Conservation (phyloP, 2,888 invertebrate genomes). For the Athalia rosae region DNA sequence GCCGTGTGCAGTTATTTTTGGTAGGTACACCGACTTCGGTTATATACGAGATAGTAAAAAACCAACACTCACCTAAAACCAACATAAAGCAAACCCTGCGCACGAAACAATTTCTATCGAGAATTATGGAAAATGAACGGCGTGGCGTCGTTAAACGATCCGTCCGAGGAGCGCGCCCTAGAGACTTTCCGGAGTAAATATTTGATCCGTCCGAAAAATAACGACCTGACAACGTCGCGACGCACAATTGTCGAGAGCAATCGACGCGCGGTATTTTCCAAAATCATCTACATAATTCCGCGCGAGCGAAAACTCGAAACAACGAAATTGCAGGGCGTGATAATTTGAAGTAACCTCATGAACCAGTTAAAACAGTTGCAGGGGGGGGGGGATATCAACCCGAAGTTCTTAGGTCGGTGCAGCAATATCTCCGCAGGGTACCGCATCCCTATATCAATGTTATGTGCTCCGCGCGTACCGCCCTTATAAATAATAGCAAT, state of each 20-base stretch:
- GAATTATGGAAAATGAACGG: too few relatives aligned
- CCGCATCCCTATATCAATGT: slow-evolving; percentile 71
- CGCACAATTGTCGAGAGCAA: too few relatives aligned
- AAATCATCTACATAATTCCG: neutral
- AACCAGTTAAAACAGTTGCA: slow-evolving; percentile 52
- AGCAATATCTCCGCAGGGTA: slow-evolving; percentile 63
- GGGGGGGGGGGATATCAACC: neutral
- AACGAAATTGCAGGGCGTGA: slow-evolving; percentile 61
- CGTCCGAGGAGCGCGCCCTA: too few relatives aligned
- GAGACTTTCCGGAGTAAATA: too few relatives aligned
- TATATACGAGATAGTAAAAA: slow-evolving; percentile 41
- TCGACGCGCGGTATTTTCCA: too few relatives aligned
- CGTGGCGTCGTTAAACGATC: too few relatives aligned
- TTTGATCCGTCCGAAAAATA: too few relatives aligned
- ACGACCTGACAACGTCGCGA: too few relatives aligned
- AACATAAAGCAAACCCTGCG: slow-evolving; percentile 6
- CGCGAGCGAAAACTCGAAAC: neutral
- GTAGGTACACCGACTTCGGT: slow-evolving; percentile 52
- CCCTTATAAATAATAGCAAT: slow-evolving; percentile 71
- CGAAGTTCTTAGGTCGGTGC: slow-evolving; percentile 54
- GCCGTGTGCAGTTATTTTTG: slow-evolving; percentile 59
- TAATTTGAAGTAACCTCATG: too few relatives aligned
- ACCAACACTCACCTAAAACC: slow-evolving; percentile 37
- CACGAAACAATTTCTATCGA: too few relatives aligned
- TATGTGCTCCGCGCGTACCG: slow-evolving; percentile 57